Evolutionary conservation across 2,113 vertebrate species (phyloP).

Genomic region (Stigmatopora nigra): DNA sequence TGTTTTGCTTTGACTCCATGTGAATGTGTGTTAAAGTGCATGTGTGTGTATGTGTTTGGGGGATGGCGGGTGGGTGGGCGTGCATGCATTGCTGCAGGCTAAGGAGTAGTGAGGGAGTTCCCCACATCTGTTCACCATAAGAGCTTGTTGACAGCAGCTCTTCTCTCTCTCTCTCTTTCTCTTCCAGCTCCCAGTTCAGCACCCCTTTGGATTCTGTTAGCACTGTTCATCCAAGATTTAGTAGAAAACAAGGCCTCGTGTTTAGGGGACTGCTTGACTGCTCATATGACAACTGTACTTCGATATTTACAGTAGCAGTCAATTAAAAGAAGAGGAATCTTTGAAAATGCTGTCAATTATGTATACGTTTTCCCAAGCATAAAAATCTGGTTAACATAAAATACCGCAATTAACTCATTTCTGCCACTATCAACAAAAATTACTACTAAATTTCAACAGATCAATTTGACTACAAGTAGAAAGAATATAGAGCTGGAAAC

Average conservation of each 20-base stretch:
- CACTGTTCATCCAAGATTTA: slow-evolving; percentile 53
- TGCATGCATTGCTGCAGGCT: slow-evolving; percentile 52
- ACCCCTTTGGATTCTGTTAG: slow-evolving; percentile 46
- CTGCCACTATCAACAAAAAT: no score
- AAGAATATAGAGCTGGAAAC: background rate
- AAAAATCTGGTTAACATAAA: background rate
- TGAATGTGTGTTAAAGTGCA: slow-evolving; percentile 40
- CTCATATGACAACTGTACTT: slow-evolving; percentile 27
- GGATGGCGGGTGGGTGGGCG: slow-evolving; percentile 19
- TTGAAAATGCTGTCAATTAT: background rate
- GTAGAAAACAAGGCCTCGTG: slow-evolving; percentile 37
- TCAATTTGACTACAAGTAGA: background rate
- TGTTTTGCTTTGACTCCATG: slow-evolving; percentile 62
- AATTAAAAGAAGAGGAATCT: slow-evolving; percentile 4
- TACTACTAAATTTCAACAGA: background rate
- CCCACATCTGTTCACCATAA: slow-evolving; percentile 77
- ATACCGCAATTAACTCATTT: no score
- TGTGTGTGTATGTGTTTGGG: slow-evolving; percentile 10
- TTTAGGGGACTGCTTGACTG: slow-evolving; percentile 29
- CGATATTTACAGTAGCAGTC: slow-evolving; percentile 8
- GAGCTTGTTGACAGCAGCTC: slow-evolving; percentile 72
- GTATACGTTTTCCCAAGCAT: slow-evolving; percentile 27
- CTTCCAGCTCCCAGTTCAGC: slow-evolving; percentile 37
- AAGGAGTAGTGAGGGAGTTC: slow-evolving; percentile 66
- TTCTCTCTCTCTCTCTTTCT: slow-evolving; percentile 23